phyloP scores from a whole-genome alignment of 1,140 invertebrate genomes.

The Papilio machaon region DNA sequence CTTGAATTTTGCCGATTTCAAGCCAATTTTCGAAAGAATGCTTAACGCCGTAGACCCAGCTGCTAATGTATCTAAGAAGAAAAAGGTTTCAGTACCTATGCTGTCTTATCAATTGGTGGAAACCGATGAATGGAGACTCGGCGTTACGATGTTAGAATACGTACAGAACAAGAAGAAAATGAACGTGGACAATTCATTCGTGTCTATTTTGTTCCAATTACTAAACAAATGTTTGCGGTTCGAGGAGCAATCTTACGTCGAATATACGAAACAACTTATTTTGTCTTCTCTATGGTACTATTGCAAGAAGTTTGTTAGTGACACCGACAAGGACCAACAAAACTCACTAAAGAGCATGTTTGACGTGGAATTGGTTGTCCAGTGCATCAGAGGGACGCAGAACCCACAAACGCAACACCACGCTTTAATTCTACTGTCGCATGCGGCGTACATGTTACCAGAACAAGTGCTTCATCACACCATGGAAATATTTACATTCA shows the following conservation, averaged over 20 bases:
- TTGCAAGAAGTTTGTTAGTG: conserved; percentile 83
- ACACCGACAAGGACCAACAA: conserved; percentile 76
- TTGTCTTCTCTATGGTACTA: conserved; percentile 90
- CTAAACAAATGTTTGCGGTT: conserved; percentile 90
- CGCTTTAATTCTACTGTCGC: conserved; percentile 90
- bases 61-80: conserved; percentile 64
- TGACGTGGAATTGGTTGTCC: conserved; percentile 92
- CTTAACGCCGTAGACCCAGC: conserved; percentile 69
- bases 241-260: conserved; percentile 91
- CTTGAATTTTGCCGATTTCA: conserved; percentile 85
- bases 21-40: conserved; percentile 84
- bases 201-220: conserved; percentile 91
- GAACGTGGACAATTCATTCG: conserved; percentile 84
- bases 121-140: conserved; percentile 88
- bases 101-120: conserved; percentile 83
- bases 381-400: conserved; percentile 93
- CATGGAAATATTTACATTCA: conserved; percentile 97
- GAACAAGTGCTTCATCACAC: conserved; percentile 94
- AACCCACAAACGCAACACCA: conserved; percentile 98
- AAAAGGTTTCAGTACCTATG: conserved; percentile 73
- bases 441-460: conserved; percentile 88
- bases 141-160: conserved; percentile 91
- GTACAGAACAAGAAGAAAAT: conserved; percentile 92
- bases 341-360: conserved; percentile 84
- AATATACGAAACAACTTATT: conserved; percentile 94